Evolutionary conservation across 2,888 invertebrate genomes (phyloP), one percentile per base, ranked within the genome.

Genomic region (Pollenia angustigena): DNA sequence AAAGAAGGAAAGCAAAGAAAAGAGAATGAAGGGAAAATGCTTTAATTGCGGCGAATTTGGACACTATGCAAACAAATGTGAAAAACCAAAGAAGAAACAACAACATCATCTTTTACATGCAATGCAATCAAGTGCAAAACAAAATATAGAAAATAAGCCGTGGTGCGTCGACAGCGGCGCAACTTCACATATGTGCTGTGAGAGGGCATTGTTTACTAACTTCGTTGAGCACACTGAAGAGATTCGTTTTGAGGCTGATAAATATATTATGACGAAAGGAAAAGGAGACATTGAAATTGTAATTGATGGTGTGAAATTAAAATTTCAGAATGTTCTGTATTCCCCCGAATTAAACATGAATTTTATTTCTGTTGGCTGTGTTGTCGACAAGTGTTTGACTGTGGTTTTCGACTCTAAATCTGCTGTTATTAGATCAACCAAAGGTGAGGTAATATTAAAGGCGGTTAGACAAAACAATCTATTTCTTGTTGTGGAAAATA

Each of bases 141-240:
- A 62, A 10, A 12, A 14, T 2, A 52, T 6, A 12, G 18, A 64
- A 18, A 75, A 42, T 1, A 60, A 9, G 18, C 18, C 18, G 12
- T 88, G 87, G 88, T 88, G 87, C 14, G 23, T 88, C 2, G 88
- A 89, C 46, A 88, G 88, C 62, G 89, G 88, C 0, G 88, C 82
- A 46, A 88, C 89, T 14, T 52, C 83, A 16, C 88, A 89, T 42
- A 79, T 87, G 72, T 88, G 87, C 56, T 85, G 85, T 32, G 74
- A 83, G 8, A 16, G 48, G 2, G 46, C 50, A 7, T 18, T 87
- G 56, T 87, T 88, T 60, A 58, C 52, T 18, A 58, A 62, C 10
- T 82, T 87, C 60, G 56, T 69, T 23, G 72, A 80, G 42, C 58
- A 78, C 16, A 40, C 40, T 48, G 71, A 87, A 14, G 72, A 85